Percentiles rank a stretch among this genome's conserved stretches.
Conservation (phyloP, 2,113 vertebrate species). For the Toxotes chatareus region DNA sequence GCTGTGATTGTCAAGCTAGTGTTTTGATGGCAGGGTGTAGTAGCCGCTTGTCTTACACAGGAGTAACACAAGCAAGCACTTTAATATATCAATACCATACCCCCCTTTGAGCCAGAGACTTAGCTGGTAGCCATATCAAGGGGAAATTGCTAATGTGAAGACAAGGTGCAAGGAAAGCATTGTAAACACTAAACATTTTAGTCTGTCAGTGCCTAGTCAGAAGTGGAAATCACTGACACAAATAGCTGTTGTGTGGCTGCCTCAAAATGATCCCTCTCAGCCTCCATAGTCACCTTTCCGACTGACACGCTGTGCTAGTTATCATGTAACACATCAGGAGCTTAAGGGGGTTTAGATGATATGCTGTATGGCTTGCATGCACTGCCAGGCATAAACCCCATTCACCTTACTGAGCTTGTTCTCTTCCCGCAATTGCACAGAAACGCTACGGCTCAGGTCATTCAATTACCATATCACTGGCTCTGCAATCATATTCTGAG, state of each 20-base stretch:
- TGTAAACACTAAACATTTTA: conserved; percentile 77
- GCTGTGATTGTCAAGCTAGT: conserved; percentile 71
- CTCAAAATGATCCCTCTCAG: conserved; percentile 73
- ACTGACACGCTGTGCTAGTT: conserved; percentile 75
- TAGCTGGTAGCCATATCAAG: conserved; percentile 49
- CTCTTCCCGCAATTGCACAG: conserved; percentile 35
- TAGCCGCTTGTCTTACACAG: conserved; percentile 58
- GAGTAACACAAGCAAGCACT: conserved; percentile 67
- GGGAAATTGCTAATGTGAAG: conserved; percentile 58
- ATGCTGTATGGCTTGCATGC: conserved; percentile 41
- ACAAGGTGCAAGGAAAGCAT: conserved; percentile 65
- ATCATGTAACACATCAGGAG: conserved; percentile 76
- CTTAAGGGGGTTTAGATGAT: conserved; percentile 64
- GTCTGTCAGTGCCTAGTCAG: conserved; percentile 71
- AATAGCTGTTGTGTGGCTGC: conserved; percentile 78
- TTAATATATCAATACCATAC: conserved; percentile 66
- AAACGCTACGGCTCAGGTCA: conserved; percentile 20
- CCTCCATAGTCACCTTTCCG: conserved; percentile 67
- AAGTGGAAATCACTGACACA: conserved; percentile 79
- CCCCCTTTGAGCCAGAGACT: conserved; percentile 19
- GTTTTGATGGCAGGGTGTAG: conserved; percentile 70
- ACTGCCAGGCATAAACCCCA: conserved; percentile 45
- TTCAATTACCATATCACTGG: conserved; percentile 36
- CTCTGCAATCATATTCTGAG: conserved; percentile 25
- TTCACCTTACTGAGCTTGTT: conserved; percentile 40